These are phyloP conservation scores for Gymnodraco acuticeps DNA, from an alignment of 2,797 vertebrate genomes.

Conservation along the genomic window DNA sequence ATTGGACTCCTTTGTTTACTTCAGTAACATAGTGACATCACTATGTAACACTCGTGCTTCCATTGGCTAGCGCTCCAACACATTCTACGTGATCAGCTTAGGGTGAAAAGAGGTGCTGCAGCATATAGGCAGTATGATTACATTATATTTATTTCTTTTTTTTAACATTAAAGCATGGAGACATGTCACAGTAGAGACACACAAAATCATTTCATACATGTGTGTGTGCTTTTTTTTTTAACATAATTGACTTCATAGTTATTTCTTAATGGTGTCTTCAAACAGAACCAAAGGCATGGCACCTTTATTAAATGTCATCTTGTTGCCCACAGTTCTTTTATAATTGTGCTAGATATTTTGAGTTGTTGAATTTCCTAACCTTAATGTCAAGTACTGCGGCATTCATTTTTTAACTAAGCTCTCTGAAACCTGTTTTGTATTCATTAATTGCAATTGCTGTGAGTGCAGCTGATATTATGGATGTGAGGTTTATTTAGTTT, in stretches of 20 bases:
- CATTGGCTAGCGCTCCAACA: too few species aligned
- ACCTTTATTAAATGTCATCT: conserved; percentile 9
- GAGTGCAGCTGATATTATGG: not conserved
- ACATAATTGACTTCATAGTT: not conserved
- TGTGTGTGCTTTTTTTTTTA: conserved; percentile 3
- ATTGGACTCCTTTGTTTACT: too few species aligned
- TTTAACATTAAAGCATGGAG: too few species aligned
- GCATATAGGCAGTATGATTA: too few species aligned
- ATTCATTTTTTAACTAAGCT: not conserved
- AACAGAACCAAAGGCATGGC: not conserved
- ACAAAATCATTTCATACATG: not conserved
- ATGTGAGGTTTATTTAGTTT: not conserved
- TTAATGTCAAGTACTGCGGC: not conserved
- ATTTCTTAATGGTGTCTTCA: not conserved
- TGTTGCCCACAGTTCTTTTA: conserved; percentile 1
- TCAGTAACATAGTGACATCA: too few species aligned
- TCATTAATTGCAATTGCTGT: not conserved
- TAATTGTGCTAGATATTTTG: conserved; percentile 2
- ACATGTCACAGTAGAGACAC: too few species aligned
- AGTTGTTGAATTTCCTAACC: not conserved
- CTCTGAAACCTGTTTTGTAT: not conserved
- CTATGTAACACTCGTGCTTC: too few species aligned
- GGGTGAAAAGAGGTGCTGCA: too few species aligned
- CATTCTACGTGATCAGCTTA: too few species aligned
- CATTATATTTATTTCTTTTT: too few species aligned